Conservation (phyloP, 2,888 invertebrate genomes). For the Xestia sexstrigata region DNA sequence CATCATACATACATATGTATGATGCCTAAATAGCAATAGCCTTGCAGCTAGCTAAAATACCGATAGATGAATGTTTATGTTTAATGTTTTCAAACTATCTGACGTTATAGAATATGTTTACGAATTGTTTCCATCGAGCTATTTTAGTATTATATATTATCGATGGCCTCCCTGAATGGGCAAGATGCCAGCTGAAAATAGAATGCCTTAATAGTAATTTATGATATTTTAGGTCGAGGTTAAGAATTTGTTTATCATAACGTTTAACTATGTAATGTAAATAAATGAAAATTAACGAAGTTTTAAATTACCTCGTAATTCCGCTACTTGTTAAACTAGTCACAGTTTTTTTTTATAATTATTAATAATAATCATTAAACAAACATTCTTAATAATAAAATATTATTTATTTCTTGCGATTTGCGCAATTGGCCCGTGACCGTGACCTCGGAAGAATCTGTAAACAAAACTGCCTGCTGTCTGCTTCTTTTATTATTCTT, state of each 20-base stretch:
- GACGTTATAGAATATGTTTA: slow-evolving; percentile 31
- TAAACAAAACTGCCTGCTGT: no score
- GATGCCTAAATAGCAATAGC: not conserved
- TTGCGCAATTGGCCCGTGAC: not conserved
- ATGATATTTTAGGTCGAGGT: slow-evolving; percentile 49
- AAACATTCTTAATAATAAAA: not conserved
- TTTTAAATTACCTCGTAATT: no score
- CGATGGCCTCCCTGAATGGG: slow-evolving; percentile 46
- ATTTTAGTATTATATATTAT: slow-evolving; percentile 44
- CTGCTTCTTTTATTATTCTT: not conserved
- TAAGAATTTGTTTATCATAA: slow-evolving; percentile 17
- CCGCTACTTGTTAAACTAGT: not conserved
- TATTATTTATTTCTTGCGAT: not conserved
- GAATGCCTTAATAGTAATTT: slow-evolving; percentile 53
- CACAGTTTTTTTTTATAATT: not conserved
- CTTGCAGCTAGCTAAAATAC: not conserved
- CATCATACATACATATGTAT: no score
- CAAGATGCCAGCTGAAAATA: slow-evolving; percentile 56
- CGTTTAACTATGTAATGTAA: not conserved
- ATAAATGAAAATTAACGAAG: not conserved
- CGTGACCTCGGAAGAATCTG: not conserved
- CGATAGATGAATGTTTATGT: not conserved
- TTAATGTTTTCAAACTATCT: slow-evolving; percentile 23
- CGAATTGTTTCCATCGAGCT: slow-evolving; percentile 38
- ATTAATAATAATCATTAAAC: not conserved